Evolutionary conservation across 2,797 vertebrate genomes (phyloP), one percentile per base, ranked within the genome.

Genomic region (Momotus momota): DNA sequence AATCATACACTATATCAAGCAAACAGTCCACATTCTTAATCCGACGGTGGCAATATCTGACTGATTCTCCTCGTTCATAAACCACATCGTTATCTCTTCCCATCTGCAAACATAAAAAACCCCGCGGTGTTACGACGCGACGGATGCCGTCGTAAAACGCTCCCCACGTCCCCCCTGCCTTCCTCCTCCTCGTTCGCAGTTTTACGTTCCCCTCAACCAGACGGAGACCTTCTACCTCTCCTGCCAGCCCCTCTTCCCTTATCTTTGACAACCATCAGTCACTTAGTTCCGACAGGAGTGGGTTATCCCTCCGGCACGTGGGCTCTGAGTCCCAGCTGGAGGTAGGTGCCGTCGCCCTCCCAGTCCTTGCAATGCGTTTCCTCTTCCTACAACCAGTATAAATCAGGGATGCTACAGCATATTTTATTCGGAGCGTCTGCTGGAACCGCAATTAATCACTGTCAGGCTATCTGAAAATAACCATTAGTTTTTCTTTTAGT

Each of bases 371-470:
- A 78, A 19, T 21, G 27, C 33, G 62, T 58, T 74, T 51, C 58
- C 64, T 81, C 25, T 51, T n/a, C 4, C 85, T 22, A 45, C 43
- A 33, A 62, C 60, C 33, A 9, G 55, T 66, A 80, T 90, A 84
- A 96, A 93, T 94, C 94, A 95, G 65, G 54, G 55, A 87, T 25
- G 66, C 69, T 62, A 17, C 73, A 84, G 43, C 61, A 22, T 83
- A 78, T 82, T 97, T 96, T 79, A 84, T 81, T 74, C 87, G 92
- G 88, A 96, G 70, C 38, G 7, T 90, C 93, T 94, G 90, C 62
- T 91, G 86, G 71, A 92, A 58, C 55, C 79, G 89, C 69, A 78
- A 92, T 97, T 94, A 88, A 84, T 97, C 96, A 95, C 46, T 94
- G 95, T 77, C 83, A 60, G 77, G 57, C 75, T 83, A 57, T 65